Percentiles rank a stretch among this genome's conserved stretches.
phyloP scores from a whole-genome alignment of 2,888 invertebrate genomes.

The Drosophila austrosaltans region DNA sequence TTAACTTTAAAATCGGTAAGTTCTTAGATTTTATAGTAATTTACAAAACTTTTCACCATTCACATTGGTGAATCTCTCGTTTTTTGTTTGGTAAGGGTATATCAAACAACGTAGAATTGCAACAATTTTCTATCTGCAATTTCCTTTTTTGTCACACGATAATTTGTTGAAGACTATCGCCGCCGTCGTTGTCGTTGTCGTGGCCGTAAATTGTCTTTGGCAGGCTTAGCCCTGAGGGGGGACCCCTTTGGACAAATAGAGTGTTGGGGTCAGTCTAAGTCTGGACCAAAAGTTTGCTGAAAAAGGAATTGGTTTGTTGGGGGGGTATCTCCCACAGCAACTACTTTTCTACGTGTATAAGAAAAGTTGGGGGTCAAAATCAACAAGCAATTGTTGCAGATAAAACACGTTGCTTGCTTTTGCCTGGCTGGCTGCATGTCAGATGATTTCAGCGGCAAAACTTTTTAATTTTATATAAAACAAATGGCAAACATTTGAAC shows the following conservation, averaged over 20 bases:
- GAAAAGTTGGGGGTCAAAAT: constrained; percentile 60
- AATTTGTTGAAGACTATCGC: constrained; percentile 65
- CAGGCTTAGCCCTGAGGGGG: constrained; percentile 41
- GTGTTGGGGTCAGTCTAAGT: constrained; percentile 37
- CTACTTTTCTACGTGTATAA: neutral
- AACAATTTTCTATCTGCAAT: constrained; percentile 64
- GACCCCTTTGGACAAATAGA: neutral
- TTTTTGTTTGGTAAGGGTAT: neutral
- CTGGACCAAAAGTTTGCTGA: constrained; percentile 61
- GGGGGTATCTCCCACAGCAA: too few species aligned
- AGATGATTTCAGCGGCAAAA: constrained; percentile 64
- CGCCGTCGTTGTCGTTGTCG: constrained; percentile 39
- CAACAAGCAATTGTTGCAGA: constrained; percentile 76
- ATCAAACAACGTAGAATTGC: constrained; percentile 37
- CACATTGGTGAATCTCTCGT: neutral
- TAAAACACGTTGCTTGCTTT: constrained; percentile 60
- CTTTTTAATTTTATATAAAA: constrained; percentile 73
- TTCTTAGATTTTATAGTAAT: too few species aligned
- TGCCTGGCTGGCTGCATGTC: constrained; percentile 25
- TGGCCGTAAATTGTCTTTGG: constrained; percentile 77
- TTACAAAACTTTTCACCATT: neutral
- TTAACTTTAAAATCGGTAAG: too few species aligned
- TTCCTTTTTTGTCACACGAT: constrained; percentile 66
- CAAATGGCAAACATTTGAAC: constrained; percentile 61
- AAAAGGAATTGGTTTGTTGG: constrained; percentile 40